phyloP scores from a whole-genome alignment of 2,113 vertebrate genomes.

The Oxyruncus cristatus region DNA sequence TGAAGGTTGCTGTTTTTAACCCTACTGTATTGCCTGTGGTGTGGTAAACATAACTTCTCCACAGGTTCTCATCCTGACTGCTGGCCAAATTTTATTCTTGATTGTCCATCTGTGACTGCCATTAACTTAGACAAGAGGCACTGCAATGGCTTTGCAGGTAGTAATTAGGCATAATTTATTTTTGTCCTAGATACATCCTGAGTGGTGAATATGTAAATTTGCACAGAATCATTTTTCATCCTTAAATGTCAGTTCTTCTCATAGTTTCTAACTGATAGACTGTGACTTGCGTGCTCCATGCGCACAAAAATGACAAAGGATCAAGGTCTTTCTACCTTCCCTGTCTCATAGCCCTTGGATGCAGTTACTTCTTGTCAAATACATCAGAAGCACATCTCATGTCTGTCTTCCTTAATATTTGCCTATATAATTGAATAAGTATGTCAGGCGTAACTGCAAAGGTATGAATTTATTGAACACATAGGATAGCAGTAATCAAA shows the following conservation, averaged over 20 bases:
- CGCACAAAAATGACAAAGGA: background rate
- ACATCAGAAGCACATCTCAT: background rate
- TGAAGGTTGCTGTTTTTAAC: slow-evolving; percentile 1
- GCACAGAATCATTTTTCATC: background rate
- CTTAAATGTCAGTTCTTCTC: background rate
- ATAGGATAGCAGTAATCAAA: background rate
- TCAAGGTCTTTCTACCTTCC: background rate
- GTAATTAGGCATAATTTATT: background rate
- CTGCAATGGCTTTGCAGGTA: background rate
- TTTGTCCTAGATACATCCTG: background rate
- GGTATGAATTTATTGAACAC: background rate
- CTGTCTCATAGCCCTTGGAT: background rate
- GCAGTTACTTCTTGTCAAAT: background rate
- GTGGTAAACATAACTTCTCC: background rate
- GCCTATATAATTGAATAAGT: background rate
- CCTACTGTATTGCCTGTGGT: background rate
- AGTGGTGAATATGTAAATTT: slow-evolving; percentile 7
- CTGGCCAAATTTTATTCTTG: background rate
- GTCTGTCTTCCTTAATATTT: background rate
- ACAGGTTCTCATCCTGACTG: background rate
- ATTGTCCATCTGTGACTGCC: background rate
- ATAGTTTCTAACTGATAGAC: background rate
- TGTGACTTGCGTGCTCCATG: background rate
- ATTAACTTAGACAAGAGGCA: background rate
- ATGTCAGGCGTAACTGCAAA: background rate